Evolutionary conservation across 1,140 invertebrate species (phyloP).

Genomic region (Scaptodrosophila lebanonensis): DNA sequence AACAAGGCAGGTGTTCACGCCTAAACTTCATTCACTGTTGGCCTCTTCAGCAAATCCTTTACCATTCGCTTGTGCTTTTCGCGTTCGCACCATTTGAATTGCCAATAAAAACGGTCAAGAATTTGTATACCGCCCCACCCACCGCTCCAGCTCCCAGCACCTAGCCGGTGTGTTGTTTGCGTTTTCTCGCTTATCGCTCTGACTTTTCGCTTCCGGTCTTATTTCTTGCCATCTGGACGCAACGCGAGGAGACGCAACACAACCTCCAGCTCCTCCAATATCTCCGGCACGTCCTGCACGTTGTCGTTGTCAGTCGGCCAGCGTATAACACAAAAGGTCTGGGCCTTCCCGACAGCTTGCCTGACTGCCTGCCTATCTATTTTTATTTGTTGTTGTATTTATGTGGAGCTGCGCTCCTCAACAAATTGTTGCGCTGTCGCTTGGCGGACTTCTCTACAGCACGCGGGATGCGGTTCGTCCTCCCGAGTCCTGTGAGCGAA

Average conservation of each 20-base stretch:
- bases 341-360: slow-evolving; percentile 7
- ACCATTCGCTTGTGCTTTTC: too few relatives aligned
- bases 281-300: too few relatives aligned
- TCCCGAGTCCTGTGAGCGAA: too few relatives aligned
- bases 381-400: slow-evolving; percentile 10
- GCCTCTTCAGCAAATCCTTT: too few relatives aligned
- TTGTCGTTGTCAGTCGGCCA: too few relatives aligned
- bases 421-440: slow-evolving; percentile 66
- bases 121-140: neutral
- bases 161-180: neutral
- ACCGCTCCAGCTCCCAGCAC: too few relatives aligned
- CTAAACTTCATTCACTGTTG: neutral
- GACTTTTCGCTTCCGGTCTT: slow-evolving; percentile 68
- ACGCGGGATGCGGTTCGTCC: too few relatives aligned
- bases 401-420: slow-evolving; percentile 36
- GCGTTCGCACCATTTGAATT: neutral
- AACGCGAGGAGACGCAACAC: slow-evolving; percentile 1
- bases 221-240: slow-evolving; percentile 42
- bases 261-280: too few relatives aligned
- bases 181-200: slow-evolving; percentile 50
- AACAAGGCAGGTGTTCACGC: neutral
- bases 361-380: slow-evolving; percentile 16
- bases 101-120: neutral
- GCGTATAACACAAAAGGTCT: slow-evolving; percentile 35
- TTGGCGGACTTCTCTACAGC: too few relatives aligned